phyloP scores from a whole-genome alignment of 2,888 invertebrate species.

The Melipona bicolor region DNA sequence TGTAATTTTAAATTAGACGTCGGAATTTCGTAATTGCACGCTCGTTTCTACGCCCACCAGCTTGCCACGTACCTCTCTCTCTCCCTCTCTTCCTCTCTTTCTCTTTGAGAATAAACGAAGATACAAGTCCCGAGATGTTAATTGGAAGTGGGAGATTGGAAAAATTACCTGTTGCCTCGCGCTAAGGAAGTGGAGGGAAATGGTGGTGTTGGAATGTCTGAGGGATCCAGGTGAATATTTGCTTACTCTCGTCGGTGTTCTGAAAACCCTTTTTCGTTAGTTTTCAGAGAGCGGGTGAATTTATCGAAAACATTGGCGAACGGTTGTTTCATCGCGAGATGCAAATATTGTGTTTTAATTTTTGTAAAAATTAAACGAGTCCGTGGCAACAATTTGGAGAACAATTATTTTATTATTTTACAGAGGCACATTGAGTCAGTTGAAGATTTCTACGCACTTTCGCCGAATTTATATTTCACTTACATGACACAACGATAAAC shows the following conservation, averaged over 20 bases:
- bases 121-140: not conserved
- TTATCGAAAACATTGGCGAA: no score
- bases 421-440: not conserved
- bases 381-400: not conserved
- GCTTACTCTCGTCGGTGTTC: not conserved
- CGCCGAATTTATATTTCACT: no score
- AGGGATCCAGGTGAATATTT: not conserved
- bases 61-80: not conserved
- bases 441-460: not conserved
- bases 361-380: no score
- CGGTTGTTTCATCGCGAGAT: no score
- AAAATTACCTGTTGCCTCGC: not conserved
- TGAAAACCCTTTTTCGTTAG: not conserved
- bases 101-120: no score
- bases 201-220: not conserved
- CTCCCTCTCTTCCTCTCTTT: not conserved
- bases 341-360: no score
- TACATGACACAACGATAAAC: no score
- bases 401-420: not conserved
- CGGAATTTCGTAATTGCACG: not conserved
- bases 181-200: not conserved
- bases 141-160: not conserved
- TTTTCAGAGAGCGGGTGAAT: not conserved
- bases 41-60: not conserved
- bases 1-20: slow-evolving; percentile 6